Evolutionary conservation across 1,140 invertebrate species (phyloP), one percentile per base, ranked within the genome.

Genomic region (Harpegnathos saltator): DNA sequence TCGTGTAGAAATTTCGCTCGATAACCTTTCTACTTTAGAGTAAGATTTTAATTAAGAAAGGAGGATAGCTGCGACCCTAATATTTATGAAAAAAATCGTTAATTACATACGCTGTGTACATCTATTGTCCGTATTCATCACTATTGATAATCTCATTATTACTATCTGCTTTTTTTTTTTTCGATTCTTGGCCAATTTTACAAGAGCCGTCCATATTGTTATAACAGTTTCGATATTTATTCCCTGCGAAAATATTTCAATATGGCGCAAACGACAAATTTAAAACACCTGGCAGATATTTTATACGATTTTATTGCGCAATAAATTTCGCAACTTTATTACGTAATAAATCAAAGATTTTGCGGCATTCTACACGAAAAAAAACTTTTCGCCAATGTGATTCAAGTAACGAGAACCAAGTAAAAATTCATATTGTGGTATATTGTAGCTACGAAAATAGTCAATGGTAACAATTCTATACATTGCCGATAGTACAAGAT

Each of bases 181-280:
- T 44, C 11, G 1, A 44, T 44, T 3, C 11, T 11, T 44, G 38
- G 62, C 7, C 56, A 80, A 69, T 58, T n/a, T 80, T n/a, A 12
- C 19, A 69, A 58, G 65, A 71, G 52, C 75, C 75, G 75, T 80
- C 75, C 75, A 68, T 68, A 59, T 58, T 22, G 24, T 19, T 66
- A 69, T 14, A 71, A 22, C 14, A 3, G 29, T 78, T 24, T 29
- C 17, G 19, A 22, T 19, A 59, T n/a, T 24, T 69, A 38, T 24
- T 26, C 66, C 33, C 14, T 1, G 15, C 38, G 11, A 65, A 58
- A 44, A 29, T 22, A 58, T 71, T 48, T 69, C 33, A 15, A 80
- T 12, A 11, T 69, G 52, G 54, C 33, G 69, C 52, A 50, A 69
- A 22, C 19, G 29, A 56, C 33, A 58, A 52, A 78, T 26, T 29